Evolutionary conservation across 2,797 vertebrate species (phyloP).

Genomic region (Sebastes umbrosus): DNA sequence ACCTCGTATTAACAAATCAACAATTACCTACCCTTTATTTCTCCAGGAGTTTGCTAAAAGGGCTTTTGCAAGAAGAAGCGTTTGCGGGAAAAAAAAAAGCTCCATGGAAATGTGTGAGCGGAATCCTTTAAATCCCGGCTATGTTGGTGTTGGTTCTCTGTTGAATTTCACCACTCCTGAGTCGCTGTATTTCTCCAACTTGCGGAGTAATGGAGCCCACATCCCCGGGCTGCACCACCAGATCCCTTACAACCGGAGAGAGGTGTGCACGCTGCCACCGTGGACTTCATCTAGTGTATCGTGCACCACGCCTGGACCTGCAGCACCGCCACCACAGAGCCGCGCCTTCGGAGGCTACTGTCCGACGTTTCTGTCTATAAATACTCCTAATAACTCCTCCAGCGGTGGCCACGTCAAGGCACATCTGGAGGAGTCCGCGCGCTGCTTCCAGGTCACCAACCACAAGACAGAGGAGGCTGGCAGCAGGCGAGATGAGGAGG

Average conservation of each 20-base stretch:
- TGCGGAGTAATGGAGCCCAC: conserved; percentile 91
- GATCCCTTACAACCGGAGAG: conserved; percentile 86
- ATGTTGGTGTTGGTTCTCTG: conserved; percentile 92
- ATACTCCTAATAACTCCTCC: conserved; percentile 65
- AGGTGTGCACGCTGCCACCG: conserved; percentile 85
- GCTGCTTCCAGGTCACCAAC: conserved; percentile 82
- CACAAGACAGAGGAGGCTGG: conserved; percentile 83
- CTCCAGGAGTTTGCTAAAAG: conserved; percentile 92
- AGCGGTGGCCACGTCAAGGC: conserved; percentile 81
- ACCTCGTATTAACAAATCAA: conserved; percentile 89
- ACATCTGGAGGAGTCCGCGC: conserved; percentile 83
- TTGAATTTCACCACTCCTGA: conserved; percentile 91
- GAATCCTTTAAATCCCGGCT: conserved; percentile 93
- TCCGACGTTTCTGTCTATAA: conserved; percentile 84
- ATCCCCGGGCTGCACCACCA: conserved; percentile 87
- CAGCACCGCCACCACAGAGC: conserved; percentile 79
- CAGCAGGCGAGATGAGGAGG: conserved; percentile 75
- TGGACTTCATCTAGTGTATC: conserved; percentile 88
- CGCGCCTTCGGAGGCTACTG: conserved; percentile 88
- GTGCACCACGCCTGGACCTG: conserved; percentile 85
- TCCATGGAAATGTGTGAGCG: conserved; percentile 97
- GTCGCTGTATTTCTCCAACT: conserved; percentile 92
- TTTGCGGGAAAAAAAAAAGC: conserved; percentile 59
- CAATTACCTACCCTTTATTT: conserved; percentile 89
- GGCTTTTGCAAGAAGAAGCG: conserved; percentile 81